Evolutionary conservation across 2,888 invertebrate genomes (phyloP).

Genomic region (Diaphora mendica): DNA sequence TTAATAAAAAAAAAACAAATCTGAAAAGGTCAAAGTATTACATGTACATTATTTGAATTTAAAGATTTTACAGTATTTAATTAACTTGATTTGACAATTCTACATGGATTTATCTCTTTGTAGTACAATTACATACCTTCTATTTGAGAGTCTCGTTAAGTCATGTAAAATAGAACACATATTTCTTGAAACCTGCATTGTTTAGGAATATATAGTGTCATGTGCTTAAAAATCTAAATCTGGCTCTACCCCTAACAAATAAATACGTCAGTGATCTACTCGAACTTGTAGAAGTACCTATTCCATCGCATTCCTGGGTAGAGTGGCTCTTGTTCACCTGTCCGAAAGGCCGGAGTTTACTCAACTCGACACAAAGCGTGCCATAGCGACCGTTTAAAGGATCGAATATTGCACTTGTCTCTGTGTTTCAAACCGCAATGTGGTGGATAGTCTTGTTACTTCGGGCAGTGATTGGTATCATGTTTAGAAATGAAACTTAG

Average conservation of each 20-base stretch:
- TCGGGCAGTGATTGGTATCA: background rate
- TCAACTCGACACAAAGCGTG: conserved; percentile 69
- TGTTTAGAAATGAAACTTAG: background rate
- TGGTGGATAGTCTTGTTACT: conserved; percentile 6
- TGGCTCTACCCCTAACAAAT: conserved; percentile 19
- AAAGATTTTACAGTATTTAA: background rate
- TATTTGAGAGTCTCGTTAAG: background rate
- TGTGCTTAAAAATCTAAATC: conserved; percentile 27
- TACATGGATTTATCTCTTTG: background rate
- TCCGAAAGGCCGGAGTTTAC: conserved; percentile 30
- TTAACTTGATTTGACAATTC: background rate
- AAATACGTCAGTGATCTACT: conserved; percentile 7
- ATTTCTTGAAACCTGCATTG: no score
- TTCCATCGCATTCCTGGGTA: conserved; percentile 18
- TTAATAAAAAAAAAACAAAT: no score
- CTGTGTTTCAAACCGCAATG: conserved; percentile 43
- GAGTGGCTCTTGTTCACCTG: conserved; percentile 28
- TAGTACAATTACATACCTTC: background rate
- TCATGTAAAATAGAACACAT: no score
- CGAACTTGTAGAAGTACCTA: conserved; percentile 8
- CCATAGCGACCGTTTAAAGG: conserved; percentile 66
- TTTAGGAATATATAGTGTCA: no score
- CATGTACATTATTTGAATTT: no score
- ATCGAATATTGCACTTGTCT: conserved; percentile 36
- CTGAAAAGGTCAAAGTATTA: no score